Evolutionary conservation across 2,113 vertebrate genomes (phyloP).

Genomic region (Cathartes aura): DNA sequence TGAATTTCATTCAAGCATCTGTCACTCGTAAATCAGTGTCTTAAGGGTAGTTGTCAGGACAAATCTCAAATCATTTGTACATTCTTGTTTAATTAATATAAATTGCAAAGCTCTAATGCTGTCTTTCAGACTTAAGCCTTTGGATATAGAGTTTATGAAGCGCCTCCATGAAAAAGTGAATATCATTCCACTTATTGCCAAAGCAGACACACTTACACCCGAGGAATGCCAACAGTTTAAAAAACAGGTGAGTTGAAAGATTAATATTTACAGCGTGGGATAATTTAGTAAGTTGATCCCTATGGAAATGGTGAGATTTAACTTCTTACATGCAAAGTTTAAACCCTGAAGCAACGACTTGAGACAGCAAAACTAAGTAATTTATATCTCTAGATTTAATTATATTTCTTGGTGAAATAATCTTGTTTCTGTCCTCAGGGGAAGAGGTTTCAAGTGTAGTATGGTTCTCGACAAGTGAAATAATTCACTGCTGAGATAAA

Average conservation of each 20-base stretch:
- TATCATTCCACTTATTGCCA: constrained; percentile 99
- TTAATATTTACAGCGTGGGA: neutral
- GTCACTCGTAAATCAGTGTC: neutral
- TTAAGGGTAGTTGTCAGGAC: neutral
- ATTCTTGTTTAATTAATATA: neutral
- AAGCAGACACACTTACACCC: constrained; percentile 98
- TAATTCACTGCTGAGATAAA: constrained; percentile 45
- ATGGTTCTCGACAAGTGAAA: constrained; percentile 34
- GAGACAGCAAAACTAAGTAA: constrained; percentile 39
- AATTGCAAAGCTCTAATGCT: neutral
- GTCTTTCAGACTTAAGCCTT: constrained; percentile 91
- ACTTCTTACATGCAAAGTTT: neutral
- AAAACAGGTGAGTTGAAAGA: constrained; percentile 89
- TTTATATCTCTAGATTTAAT: constrained; percentile 51
- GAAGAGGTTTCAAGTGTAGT: constrained; percentile 3
- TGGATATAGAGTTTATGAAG: constrained; percentile 99
- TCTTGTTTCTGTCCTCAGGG: constrained; percentile 31
- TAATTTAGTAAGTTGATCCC: neutral
- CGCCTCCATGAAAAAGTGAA: constrained; percentile 99
- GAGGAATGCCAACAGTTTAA: constrained; percentile 99
- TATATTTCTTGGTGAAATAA: constrained; percentile 51
- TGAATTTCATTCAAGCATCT: neutral
- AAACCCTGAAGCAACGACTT: constrained; percentile 29
- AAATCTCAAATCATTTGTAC: neutral
- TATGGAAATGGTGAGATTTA: neutral